phyloP scores from a whole-genome alignment of 2,888 invertebrate species.

The Trissoscelio sp. region DNA sequence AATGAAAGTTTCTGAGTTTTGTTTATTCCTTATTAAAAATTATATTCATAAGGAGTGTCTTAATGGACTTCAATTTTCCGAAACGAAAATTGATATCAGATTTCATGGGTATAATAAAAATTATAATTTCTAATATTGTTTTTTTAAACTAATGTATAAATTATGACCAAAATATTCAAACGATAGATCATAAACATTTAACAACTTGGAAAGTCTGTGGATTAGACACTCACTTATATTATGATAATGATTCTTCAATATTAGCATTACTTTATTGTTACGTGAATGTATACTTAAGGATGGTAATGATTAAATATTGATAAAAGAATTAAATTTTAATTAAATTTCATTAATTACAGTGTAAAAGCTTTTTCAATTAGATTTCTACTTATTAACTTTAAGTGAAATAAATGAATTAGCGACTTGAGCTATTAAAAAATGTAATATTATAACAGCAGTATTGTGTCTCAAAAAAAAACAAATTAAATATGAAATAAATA shows the following conservation, averaged over 20 bases:
- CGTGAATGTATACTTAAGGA: neutral
- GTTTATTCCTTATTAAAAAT: constrained; percentile 3
- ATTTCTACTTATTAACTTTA: too few relatives aligned
- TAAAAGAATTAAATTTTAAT: neutral
- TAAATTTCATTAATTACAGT: neutral
- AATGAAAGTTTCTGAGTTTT: too few relatives aligned
- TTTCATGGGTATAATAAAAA: constrained; percentile 39
- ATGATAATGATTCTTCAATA: constrained; percentile 31
- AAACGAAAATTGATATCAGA: neutral
- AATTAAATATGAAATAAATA: too few relatives aligned
- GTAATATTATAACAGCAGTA: too few relatives aligned
- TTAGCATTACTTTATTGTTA: constrained; percentile 39
- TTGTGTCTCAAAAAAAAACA: too few relatives aligned
- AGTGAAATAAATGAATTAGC: too few relatives aligned
- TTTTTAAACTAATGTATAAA: constrained; percentile 34
- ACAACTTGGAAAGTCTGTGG: constrained; percentile 41
- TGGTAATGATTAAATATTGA: neutral
- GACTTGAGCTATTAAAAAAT: too few relatives aligned
- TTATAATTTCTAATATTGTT: constrained; percentile 56
- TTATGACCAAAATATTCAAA: constrained; percentile 51
- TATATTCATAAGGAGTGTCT: constrained; percentile 11
- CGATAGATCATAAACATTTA: constrained; percentile 41
- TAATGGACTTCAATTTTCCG: constrained; percentile 18
- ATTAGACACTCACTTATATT: constrained; percentile 32
- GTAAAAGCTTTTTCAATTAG: neutral